Evolutionary conservation across 2,113 vertebrate species (phyloP), one percentile per base, ranked within the genome.

Genomic region (Pelusios castaneus): DNA sequence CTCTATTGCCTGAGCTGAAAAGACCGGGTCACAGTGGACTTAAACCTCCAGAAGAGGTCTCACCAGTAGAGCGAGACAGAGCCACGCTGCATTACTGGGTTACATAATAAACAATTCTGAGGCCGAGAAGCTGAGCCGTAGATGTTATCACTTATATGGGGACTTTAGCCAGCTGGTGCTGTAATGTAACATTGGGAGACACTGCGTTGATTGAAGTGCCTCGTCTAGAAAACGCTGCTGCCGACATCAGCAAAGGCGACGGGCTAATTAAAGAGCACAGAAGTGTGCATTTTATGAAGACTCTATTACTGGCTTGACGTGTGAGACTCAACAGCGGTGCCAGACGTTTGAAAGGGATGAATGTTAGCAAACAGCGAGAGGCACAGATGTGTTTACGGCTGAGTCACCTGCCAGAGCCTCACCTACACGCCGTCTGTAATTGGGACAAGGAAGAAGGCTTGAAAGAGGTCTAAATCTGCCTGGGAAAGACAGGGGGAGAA

Each of bases 121-220:
- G 27, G 8, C 21, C 2, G 45, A 47, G 2, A 2, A 38, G 1
- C 19, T 5, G 47, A 81, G 43, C 73, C 22, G 8, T 7, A 9
- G 67, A 25, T 0, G 1, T 67, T 63, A 31, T 81, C 6, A 17
- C 0, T 4, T 1, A 19, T 58, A 45, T 0, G 0, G 2, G 34
- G 29, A 73, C 5, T 70, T 38, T 1, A 8, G 31, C 31, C 47
- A 14, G 56, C 4, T 2, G n/a, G 63, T 38, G 17, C 63, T 10
- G 19, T 10, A 38, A 38, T 10, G 2, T 10, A 70, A 70, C 10
- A 34, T 38, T 21, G 22, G 63, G n/a, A n/a, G 60, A n/a, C 29
- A 34, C 2, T 10, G 19, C 22, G 63, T 70, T 21, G 63, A 70
- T 22, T 70, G n/a, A 27, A 27, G n/a, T 22, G n/a, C 38, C 63